phyloP scores from a whole-genome alignment of 2,797 vertebrate genomes.

The Centropyge bicolor region DNA sequence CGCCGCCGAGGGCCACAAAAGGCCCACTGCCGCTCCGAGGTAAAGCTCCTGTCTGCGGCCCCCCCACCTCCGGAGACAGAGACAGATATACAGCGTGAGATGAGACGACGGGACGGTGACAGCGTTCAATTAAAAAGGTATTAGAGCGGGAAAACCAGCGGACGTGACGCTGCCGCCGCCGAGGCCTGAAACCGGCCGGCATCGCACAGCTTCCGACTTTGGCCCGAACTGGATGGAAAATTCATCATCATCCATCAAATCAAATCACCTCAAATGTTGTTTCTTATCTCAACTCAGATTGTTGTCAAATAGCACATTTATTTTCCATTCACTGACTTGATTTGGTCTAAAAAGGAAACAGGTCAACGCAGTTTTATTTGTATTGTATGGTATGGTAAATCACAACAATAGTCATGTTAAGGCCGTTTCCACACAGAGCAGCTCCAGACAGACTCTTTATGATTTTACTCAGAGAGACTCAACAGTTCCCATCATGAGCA shows the following conservation, averaged over 20 bases:
- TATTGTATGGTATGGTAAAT: too few relatives aligned
- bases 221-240: too few relatives aligned
- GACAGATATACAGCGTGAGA: conserved; percentile 42
- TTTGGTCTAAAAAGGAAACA: background rate
- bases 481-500: too few relatives aligned
- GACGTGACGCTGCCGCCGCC: background rate
- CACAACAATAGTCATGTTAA: too few relatives aligned
- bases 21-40: conserved; percentile 44
- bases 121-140: conserved; percentile 64
- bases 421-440: too few relatives aligned
- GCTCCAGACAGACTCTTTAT: too few relatives aligned
- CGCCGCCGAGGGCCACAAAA: conserved; percentile 66
- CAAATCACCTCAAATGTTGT: too few relatives aligned
- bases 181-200: background rate
- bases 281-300: too few relatives aligned
- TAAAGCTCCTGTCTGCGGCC: conserved; percentile 23
- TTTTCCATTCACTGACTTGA: background rate
- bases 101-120: conserved; percentile 18
- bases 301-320: background rate
- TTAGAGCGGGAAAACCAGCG: conserved; percentile 30
- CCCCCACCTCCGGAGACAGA: conserved; percentile 19
- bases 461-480: too few relatives aligned
- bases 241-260: too few relatives aligned
- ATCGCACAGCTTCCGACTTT: background rate
- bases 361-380: too few relatives aligned